Evolutionary conservation across 2,888 invertebrate genomes (phyloP), one percentile per base, ranked within the genome.

Genomic region (Osmoderma eremita): DNA sequence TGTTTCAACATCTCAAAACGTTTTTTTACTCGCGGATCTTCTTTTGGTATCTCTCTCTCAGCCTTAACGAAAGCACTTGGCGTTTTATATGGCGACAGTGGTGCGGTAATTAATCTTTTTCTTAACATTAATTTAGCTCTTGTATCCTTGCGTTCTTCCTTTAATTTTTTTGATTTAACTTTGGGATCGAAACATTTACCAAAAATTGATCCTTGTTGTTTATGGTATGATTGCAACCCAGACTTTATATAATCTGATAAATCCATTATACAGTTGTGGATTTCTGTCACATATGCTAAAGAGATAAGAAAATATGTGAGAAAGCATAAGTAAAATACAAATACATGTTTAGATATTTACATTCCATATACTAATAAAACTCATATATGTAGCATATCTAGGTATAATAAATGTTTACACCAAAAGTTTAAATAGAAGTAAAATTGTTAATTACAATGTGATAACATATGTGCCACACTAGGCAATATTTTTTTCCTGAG

Each of bases 1-100:
- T 77, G 72, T 5, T 70, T 64, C 6, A 80, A 68, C 70, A 75
- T 70, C 63, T 78, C 76, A n/a, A 73, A 61, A 53, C 78, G 67
- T 45, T 72, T 73, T 5, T 64, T 50, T 10, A 20, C 5, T n/a
- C 18, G n/a, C 3, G 8, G 2, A 20, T 36, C 38, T 10, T 24
- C 13, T 15, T 36, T 3, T 12, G 18, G 30, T 53, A 39, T 10
- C 3, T 20, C 13, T 15, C 5, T 38, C 3, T 17, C 4, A 4
- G 18, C 12, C 36, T 48, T 38, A 3, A 38, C 38, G 38, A 17
- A 30, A 20, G n/a, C 24, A 15, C 3, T 48, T 36, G 65, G 65
- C n/a, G 56, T 58, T 20, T 51, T 24, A 5, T 54, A 54, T 30
- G 63, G 63, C 10, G 63, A 63, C 13, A 65, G 22, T 15, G 20